These are phyloP conservation scores for Tetropium fuscum DNA, from an alignment of 2,888 invertebrate genomes.

Conservation along the genomic window DNA sequence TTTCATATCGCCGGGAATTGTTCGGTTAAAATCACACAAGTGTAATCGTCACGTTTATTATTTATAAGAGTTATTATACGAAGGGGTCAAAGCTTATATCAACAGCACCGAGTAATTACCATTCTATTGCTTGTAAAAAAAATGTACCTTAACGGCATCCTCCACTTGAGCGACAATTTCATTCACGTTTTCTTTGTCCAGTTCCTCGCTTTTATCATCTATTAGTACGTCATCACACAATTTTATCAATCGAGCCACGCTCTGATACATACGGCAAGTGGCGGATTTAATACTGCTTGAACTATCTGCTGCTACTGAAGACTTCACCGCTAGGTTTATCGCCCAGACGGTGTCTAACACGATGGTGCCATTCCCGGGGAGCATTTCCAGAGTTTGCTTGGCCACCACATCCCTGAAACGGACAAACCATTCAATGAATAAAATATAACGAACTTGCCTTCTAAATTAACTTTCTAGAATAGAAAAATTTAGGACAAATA, in stretches of 20 bases:
- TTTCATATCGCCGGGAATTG: background rate
- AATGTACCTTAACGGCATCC: slow-evolving; percentile 76
- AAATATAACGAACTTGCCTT: too few species aligned
- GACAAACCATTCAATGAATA: too few species aligned
- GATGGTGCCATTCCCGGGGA: slow-evolving; percentile 94
- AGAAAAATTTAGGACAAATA: too few species aligned
- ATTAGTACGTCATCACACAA: slow-evolving; percentile 91
- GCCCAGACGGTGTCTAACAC: slow-evolving; percentile 92
- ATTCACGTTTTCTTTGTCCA: slow-evolving; percentile 74
- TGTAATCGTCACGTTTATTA: too few species aligned
- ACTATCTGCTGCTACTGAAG: slow-evolving; percentile 59
- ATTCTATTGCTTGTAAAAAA: too few species aligned
- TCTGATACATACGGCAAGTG: slow-evolving; percentile 87
- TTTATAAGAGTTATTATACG: too few species aligned
- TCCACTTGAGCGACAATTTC: slow-evolving; percentile 77
- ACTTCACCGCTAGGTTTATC: slow-evolving; percentile 74
- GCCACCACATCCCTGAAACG: slow-evolving; percentile 84
- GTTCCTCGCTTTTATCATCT: slow-evolving; percentile 77
- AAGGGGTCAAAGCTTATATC: too few species aligned
- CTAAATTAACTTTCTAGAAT: too few species aligned
- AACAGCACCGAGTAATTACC: too few species aligned
- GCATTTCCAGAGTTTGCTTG: slow-evolving; percentile 91
- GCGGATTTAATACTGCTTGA: slow-evolving; percentile 82
- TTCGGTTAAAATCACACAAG: too few species aligned
- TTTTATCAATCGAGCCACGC: slow-evolving; percentile 87